These are phyloP conservation scores for Gandaritis pyraliata DNA, from an alignment of 2,888 invertebrate genomes.

Conservation along the genomic window DNA sequence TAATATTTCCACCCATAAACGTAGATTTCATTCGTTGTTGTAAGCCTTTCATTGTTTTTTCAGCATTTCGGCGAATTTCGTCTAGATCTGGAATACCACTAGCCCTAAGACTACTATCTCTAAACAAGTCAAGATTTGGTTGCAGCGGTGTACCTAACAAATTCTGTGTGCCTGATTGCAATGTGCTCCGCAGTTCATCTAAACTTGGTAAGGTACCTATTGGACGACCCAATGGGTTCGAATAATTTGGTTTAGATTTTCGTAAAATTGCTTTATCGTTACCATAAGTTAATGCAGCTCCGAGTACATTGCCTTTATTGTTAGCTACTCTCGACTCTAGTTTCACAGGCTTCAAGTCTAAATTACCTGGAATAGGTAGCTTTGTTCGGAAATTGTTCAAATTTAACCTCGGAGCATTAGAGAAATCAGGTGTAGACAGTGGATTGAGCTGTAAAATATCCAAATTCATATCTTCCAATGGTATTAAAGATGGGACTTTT, in stretches of 20 bases:
- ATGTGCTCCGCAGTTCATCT: conserved; percentile 39
- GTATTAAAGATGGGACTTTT: conserved; percentile 43
- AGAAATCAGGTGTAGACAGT: conserved; percentile 32
- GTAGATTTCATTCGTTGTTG: conserved; percentile 55
- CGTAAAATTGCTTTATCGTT: conserved; percentile 34
- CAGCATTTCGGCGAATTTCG: conserved; percentile 55
- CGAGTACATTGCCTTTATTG: conserved; percentile 46
- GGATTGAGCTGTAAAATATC: conserved; percentile 56
- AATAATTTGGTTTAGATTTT: conserved; percentile 34
- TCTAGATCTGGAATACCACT: conserved; percentile 42
- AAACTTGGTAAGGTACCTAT: conserved; percentile 46
- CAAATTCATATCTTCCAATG: conserved; percentile 52
- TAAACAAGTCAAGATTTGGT: conserved; percentile 39
- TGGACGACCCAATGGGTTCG: conserved; percentile 39
- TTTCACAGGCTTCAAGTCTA: conserved; percentile 56
- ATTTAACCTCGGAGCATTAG: conserved; percentile 47
- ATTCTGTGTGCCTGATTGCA: conserved; percentile 37
- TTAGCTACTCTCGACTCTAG: conserved; percentile 52
- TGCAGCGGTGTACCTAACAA: conserved; percentile 47
- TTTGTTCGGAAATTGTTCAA: conserved; percentile 58
- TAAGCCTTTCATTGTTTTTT: conserved; percentile 57
- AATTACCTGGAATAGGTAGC: conserved; percentile 54
- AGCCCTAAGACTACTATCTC: conserved; percentile 31
- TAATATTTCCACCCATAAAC: conserved; percentile 43
- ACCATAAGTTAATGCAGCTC: conserved; percentile 48